Base-by-base conservation (phyloP, 2,113 vertebrate species). In the Chitala chitala region DNA sequence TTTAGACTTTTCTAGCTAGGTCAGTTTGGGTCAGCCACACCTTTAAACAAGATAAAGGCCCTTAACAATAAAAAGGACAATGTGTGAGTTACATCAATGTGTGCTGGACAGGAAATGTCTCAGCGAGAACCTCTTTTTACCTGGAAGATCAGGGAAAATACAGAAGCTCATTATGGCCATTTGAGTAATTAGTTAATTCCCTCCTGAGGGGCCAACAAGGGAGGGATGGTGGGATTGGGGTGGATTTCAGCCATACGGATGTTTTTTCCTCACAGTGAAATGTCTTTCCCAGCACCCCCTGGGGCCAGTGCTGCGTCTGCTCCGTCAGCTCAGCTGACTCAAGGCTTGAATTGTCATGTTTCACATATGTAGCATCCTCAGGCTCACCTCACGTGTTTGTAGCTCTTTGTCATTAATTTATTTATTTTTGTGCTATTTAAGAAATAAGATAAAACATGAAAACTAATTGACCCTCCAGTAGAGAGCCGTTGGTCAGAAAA, bases 81-180 rank as follows among this genome's bases (percentile, higher is more conserved):
- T 83, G 79, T 74, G 58, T 58, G 15, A 80, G 82, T 85, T 89
- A 87, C 89, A 88, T 92, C 85, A 76, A 87, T 90, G 90, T 89
- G 68, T 26, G 61, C 36, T 61, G 56, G 80, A 86, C 84, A 87
- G 72, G 78, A 84, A 74, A 79, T 70, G 65, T 73, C 64, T 56
- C n/a, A n/a, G n/a, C n/a, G 77, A 78, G 81, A 80, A 84, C 83
- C 81, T 86, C 87, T 86, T 71, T 77, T 87, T 82, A 50, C 76
- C 84, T 80, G 44, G 53, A 82, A 78, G 83, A 83, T 89, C 89
- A 88, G 79, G 42, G n/a, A 63, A 3, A 31, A 63, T 78, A 51
- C 65, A 80, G 72, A 85, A 78, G 77, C 77, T 85, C 71, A 85
- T 88, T 86, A 85, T 82, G 77, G 76, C 66, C 75, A 68, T 73